These are phyloP conservation scores for Pedetes capensis DNA, from an alignment of 2,113 vertebrate species.

Conservation along the genomic window DNA sequence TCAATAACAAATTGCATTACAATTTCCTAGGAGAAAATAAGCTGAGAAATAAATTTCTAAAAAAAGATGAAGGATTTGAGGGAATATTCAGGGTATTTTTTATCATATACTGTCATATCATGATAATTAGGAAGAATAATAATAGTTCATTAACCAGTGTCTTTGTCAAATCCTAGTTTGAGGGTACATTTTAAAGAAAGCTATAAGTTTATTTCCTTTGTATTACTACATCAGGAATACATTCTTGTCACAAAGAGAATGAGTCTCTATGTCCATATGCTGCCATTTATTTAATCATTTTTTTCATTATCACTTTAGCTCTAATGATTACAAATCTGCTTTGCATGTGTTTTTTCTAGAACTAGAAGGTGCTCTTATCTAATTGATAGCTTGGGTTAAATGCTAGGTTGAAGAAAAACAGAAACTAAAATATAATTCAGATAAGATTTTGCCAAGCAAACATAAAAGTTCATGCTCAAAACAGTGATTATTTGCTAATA, in stretches of 20 bases:
- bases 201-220: neutral
- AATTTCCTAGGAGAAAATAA: neutral
- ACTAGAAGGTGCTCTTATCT: neutral
- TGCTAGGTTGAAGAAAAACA: neutral
- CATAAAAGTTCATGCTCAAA: neutral
- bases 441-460: neutral
- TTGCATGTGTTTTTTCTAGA: neutral
- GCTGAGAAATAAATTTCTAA: neutral
- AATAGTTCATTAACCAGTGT: neutral
- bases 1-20: neutral
- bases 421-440: neutral
- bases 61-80: neutral
- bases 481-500: neutral
- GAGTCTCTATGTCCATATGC: neutral
- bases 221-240: neutral
- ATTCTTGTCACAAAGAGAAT: neutral
- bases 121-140: neutral
- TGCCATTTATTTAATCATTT: neutral
- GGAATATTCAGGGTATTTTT: too few relatives aligned
- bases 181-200: neutral
- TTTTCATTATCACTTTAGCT: neutral
- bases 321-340: neutral
- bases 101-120: neutral
- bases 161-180: neutral
- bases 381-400: neutral